These are phyloP conservation scores for Thysanoteuthis rhombus DNA, from an alignment of 2,888 invertebrate species.

Conservation along the genomic window DNA sequence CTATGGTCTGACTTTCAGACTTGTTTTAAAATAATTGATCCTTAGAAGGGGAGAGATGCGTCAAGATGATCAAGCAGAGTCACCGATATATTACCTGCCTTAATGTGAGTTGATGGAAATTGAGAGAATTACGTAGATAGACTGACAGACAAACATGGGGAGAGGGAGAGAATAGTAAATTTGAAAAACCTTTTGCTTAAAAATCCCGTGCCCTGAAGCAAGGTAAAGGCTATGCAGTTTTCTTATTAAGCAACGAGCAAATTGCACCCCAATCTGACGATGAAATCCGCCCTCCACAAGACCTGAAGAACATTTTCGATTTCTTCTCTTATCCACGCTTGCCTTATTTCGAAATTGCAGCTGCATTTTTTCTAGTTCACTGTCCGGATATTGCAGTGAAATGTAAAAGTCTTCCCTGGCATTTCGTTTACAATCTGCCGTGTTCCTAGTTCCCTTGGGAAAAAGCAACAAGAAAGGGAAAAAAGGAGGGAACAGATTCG, in stretches of 20 bases:
- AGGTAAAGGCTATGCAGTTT: background rate
- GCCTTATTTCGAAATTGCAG: background rate
- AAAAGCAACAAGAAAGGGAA: background rate
- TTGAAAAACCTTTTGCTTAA: no score
- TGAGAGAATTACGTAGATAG: no score
- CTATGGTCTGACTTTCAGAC: no score
- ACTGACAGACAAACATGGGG: no score
- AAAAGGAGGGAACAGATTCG: background rate
- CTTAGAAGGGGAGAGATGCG: no score
- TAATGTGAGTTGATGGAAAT: no score
- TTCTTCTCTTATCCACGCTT: background rate
- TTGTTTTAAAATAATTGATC: no score
- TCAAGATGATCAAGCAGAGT: no score
- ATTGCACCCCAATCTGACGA: background rate
- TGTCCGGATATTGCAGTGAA: background rate
- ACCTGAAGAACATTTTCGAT: background rate
- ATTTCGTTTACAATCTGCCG: background rate
- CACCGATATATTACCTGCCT: no score
- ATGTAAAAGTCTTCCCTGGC: background rate
- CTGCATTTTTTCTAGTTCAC: background rate
- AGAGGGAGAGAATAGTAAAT: no score
- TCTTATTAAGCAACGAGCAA: background rate
- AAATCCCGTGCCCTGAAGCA: background rate
- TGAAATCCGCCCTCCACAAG: background rate
- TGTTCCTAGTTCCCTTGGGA: background rate